Conservation (phyloP, 2,888 invertebrate genomes). For the Anodontia alba region DNA sequence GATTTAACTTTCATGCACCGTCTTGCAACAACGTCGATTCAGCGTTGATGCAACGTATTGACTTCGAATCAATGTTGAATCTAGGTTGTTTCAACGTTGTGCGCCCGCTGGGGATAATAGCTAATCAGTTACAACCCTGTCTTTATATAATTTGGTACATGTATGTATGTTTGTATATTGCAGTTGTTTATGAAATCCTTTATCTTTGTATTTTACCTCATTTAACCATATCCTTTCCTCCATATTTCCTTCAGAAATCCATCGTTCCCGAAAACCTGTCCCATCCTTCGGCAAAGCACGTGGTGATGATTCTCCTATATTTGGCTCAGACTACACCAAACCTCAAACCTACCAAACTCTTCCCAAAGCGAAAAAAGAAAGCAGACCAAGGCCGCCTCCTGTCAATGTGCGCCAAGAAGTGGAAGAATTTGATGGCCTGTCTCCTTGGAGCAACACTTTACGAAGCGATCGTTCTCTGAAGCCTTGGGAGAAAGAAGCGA, state of each 20-base stretch:
- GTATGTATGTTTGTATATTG: too few species aligned
- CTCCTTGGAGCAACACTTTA: constrained; percentile 74
- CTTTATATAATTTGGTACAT: too few species aligned
- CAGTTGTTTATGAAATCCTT: too few species aligned
- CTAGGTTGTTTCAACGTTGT: too few species aligned
- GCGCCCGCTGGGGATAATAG: too few species aligned
- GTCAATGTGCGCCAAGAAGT: constrained; percentile 48
- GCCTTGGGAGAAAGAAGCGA: constrained; percentile 67
- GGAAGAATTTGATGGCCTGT: constrained; percentile 44
- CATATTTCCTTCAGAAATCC: constrained; percentile 21
- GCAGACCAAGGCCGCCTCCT: constrained; percentile 49
- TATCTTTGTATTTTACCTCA: too few species aligned
- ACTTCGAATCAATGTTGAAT: too few species aligned
- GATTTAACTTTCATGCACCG: too few species aligned
- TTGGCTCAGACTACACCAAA: constrained; percentile 65
- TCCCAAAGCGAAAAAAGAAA: constrained; percentile 36
- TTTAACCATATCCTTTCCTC: not conserved
- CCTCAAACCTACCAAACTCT: constrained; percentile 49
- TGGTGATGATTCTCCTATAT: constrained; percentile 42
- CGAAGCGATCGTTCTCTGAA: constrained; percentile 58
- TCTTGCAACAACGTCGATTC: too few species aligned
- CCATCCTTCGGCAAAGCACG: constrained; percentile 52
- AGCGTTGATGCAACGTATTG: too few species aligned
- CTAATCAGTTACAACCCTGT: too few species aligned
- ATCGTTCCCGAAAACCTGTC: constrained; percentile 32